A percentile compares a stretch with the other conserved stretches of the same genome.
Conservation (phyloP, 2,888 invertebrate species). For the Vesta saturnalis region DNA sequence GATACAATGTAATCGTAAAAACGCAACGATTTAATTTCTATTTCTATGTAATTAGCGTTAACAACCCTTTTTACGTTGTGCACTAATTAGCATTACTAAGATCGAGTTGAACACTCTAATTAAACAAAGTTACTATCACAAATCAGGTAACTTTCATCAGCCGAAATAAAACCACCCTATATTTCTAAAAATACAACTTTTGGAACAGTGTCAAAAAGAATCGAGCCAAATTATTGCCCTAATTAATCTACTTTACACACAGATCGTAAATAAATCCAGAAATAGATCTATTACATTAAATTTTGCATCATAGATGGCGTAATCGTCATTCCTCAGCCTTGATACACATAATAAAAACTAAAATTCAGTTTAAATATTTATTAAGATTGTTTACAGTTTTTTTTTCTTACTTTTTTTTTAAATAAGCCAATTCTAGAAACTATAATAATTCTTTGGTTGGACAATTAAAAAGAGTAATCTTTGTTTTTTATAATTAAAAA, state of each 20-base stretch:
- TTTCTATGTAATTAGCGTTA: no score
- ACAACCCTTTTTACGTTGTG: no score
- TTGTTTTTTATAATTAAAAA: no score
- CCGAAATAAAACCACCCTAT: no score
- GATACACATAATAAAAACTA: not conserved
- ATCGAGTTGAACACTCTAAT: no score
- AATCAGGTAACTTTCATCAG: no score
- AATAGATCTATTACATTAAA: not conserved
- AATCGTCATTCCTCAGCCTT: not conserved
- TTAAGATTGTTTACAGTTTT: slow-evolving; percentile 45
- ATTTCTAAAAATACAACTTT: no score
- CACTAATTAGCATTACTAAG: no score
- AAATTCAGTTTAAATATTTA: slow-evolving; percentile 30
- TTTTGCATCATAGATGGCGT: not conserved
- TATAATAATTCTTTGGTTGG: slow-evolving; percentile 59
- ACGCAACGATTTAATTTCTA: no score
- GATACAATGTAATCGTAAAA: no score
- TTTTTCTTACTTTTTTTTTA: slow-evolving; percentile 29
- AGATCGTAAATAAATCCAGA: not conserved
- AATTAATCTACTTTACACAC: not conserved
- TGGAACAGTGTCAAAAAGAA: no score
- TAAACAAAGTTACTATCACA: no score
- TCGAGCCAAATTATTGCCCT: not conserved
- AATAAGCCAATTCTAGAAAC: slow-evolving; percentile 57
- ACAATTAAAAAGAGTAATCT: slow-evolving; percentile 39